Evolutionary conservation across 1,140 invertebrate species (phyloP), one percentile per base, ranked within the genome.

Genomic region (Plectus sambesii): DNA sequence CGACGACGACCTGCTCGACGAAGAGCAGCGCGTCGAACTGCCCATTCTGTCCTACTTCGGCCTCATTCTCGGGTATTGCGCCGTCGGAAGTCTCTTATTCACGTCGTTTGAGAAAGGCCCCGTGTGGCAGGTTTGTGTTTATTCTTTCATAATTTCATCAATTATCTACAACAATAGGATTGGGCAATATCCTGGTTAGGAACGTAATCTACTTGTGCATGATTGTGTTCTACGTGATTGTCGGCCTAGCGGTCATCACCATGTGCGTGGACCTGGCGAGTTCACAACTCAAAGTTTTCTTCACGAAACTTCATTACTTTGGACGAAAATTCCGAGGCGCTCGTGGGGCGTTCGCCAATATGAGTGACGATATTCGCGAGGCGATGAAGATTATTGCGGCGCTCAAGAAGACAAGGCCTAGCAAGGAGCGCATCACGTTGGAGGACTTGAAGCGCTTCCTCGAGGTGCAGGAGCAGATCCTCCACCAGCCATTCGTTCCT

Each of bases 341-440:
- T 30, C 27, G 62, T 15, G 38, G 58, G 30, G 63, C 60, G 20
- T 54, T 67, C 36, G 58, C 58, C 3, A 67, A 62, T 49, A 65
- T 67, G 50, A 56, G 58, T 38, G 62, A 66, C 40, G 64, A 67
- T 47, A 67, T 67, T 26, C 49, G 66, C 19, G 65, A 61, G 50
- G 66, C 66, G 12, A 67, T 67, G 66, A 54, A 66, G 30, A 65
- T 67, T 24, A 62, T 67, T 29, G 66, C 64, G 8, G 64, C 64
- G 5, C 44, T 67, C 20, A 67, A 67, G 46, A 67, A 68, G 36
- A 67, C 62, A 6, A 63, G 64, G 64, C 61, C 63, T 6, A 61
- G 58, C 42, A 67, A 67, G 58, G 60, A 63, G 39, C 58, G 66
- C 35, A 68, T 67, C 27, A 67, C 64, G n/a, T 46, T 67, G 35